A percentile compares a stretch with the other conserved stretches of the same genome.
phyloP scores from a whole-genome alignment of 2,888 invertebrate genomes.

The Idaea straminata region DNA sequence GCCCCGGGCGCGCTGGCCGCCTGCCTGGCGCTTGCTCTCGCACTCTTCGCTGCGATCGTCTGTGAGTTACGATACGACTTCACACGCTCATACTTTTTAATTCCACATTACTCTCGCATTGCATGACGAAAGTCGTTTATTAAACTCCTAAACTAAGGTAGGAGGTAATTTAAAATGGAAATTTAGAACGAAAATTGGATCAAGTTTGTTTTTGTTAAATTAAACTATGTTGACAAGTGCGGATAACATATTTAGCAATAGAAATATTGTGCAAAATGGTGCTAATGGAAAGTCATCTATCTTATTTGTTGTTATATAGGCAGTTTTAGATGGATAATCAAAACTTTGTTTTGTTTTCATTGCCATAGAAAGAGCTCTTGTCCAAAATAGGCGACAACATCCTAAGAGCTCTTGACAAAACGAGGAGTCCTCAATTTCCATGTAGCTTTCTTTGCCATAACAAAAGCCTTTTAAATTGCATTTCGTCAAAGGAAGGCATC shows the following conservation, averaged over 20 bases:
- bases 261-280: background rate
- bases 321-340: background rate
- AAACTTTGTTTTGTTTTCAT: background rate
- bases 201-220: background rate
- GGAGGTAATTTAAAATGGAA: background rate
- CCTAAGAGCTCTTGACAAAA: background rate
- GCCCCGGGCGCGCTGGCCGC: constrained; percentile 43
- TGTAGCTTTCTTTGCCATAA: background rate
- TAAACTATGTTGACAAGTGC: background rate
- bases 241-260: background rate
- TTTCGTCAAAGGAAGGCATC: constrained; percentile 2
- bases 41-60: constrained; percentile 61
- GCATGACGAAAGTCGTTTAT: background rate
- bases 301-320: background rate
- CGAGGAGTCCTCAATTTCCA: background rate
- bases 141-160: background rate
- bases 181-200: background rate
- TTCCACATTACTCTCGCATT: background rate
- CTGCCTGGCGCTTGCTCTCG: constrained; percentile 44
- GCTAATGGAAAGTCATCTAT: background rate
- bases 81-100: constrained; percentile 1
- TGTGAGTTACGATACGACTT: constrained; percentile 52
- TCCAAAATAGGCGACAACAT: too few species aligned
- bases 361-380: background rate
- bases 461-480: background rate